These are phyloP conservation scores for Mustelus asterias DNA, from an alignment of 2,113 vertebrate genomes.

Conservation along the genomic window DNA sequence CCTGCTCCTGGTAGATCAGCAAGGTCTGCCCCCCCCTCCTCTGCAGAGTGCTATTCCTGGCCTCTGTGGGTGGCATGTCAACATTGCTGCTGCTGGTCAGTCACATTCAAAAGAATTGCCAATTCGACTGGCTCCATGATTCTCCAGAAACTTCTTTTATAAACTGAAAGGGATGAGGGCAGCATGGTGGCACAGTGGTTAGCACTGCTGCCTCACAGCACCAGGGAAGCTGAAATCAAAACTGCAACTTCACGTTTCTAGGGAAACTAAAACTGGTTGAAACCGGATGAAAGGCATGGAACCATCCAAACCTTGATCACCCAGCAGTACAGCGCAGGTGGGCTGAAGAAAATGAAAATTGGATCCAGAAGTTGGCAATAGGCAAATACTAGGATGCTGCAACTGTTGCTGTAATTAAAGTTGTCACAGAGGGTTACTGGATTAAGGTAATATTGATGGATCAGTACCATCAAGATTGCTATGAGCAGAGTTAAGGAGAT, in stretches of 20 bases:
- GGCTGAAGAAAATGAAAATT: background rate
- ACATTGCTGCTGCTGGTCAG: no score
- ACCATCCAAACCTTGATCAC: background rate
- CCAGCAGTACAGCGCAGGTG: background rate
- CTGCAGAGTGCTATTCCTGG: no score
- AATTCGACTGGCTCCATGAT: no score
- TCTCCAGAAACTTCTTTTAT: no score
- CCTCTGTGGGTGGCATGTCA: no score
- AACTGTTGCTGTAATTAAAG: background rate
- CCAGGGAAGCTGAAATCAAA: no score
- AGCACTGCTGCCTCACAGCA: no score
- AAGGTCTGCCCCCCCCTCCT: no score
- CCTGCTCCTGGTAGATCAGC: no score
- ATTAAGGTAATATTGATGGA: background rate
- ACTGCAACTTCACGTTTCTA: background rate
- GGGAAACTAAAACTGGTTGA: background rate
- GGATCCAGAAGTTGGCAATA: background rate
- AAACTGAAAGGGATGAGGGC: no score
- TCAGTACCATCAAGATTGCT: background rate
- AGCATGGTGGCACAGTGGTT: no score
- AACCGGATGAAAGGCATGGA: background rate
- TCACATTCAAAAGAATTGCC: no score
- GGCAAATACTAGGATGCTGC: background rate
- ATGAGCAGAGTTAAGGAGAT: background rate
- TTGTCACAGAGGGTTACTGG: background rate